Conservation (phyloP, 2,113 vertebrate species). For the Callipepla squamata region DNA sequence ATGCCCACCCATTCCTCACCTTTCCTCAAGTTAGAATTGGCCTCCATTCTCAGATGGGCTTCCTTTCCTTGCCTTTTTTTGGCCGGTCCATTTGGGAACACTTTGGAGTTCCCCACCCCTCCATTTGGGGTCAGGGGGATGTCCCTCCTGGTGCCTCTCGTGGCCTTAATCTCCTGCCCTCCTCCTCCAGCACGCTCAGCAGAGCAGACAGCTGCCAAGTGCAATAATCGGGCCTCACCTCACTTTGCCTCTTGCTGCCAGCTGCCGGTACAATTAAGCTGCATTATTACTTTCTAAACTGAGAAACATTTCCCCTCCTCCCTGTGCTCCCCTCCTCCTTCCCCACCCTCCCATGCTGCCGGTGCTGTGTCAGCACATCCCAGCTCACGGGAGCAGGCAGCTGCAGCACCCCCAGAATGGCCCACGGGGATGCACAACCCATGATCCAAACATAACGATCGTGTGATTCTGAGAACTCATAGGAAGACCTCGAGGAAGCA, state of each 20-base stretch:
- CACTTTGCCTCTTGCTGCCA: neutral
- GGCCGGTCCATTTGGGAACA: rapidly evolving
- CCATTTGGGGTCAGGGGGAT: neutral
- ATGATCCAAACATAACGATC: no score
- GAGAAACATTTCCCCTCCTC: neutral
- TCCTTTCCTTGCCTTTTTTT: rapidly evolving
- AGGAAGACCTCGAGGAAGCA: neutral
- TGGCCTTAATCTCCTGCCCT: neutral
- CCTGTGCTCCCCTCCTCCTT: neutral
- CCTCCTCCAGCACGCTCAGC: neutral
- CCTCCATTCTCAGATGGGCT: neutral
- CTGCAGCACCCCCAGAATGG: neutral
- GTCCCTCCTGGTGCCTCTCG: neutral
- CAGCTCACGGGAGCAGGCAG: neutral
- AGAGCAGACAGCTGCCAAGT: constrained; percentile 25
- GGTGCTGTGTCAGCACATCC: neutral
- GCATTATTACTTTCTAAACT: neutral
- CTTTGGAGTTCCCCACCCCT: neutral
- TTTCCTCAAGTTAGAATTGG: neutral
- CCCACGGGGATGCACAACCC: rapidly evolving
- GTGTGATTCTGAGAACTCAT: no score
- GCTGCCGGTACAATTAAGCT: constrained; percentile 4
- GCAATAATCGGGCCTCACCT: constrained; percentile 29
- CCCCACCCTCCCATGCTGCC: neutral
- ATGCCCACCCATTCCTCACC: neutral